A percentile compares a stretch with the other conserved stretches of the same genome.
phyloP scores from a whole-genome alignment of 2,888 invertebrate genomes.

The Nemurella pictetii region DNA sequence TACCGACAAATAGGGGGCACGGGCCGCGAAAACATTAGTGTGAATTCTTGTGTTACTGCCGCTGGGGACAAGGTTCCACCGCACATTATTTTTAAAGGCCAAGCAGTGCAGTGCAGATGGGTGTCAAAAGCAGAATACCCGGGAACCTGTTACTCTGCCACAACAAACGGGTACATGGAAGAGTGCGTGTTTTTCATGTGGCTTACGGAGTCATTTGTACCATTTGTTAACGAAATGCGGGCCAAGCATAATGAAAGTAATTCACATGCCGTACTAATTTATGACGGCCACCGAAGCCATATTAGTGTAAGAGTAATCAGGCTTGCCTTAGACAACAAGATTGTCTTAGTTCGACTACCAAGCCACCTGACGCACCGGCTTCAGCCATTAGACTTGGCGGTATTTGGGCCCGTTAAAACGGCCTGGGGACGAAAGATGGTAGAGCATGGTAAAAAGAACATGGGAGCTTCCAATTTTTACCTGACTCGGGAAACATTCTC shows the following conservation, averaged over 20 bases:
- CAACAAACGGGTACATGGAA: slow-evolving; percentile 26
- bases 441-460: slow-evolving; percentile 8
- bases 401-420: slow-evolving; percentile 18
- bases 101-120: not conserved
- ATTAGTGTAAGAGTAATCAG: slow-evolving; percentile 23
- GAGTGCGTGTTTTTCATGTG: slow-evolving; percentile 17
- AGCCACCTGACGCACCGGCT: slow-evolving; percentile 23
- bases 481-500: not conserved
- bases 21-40: slow-evolving; percentile 24
- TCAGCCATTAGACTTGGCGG: slow-evolving; percentile 28
- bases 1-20: slow-evolving; percentile 29
- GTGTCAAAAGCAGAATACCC: not conserved
- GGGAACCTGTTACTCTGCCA: slow-evolving; percentile 26
- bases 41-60: slow-evolving; percentile 20
- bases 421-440: not conserved
- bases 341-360: too few species aligned
- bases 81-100: slow-evolving; percentile 27
- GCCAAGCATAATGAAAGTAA: not conserved
- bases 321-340: slow-evolving; percentile 26
- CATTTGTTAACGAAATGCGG: slow-evolving; percentile 22
- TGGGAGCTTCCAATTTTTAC: not conserved
- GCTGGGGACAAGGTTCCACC: slow-evolving; percentile 16
- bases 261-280: slow-evolving; percentile 20
- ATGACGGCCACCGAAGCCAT: slow-evolving; percentile 30
- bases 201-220: not conserved